Evolutionary conservation across 2,113 vertebrate genomes (phyloP).

Genomic region (Pseudopodoces humilis): DNA sequence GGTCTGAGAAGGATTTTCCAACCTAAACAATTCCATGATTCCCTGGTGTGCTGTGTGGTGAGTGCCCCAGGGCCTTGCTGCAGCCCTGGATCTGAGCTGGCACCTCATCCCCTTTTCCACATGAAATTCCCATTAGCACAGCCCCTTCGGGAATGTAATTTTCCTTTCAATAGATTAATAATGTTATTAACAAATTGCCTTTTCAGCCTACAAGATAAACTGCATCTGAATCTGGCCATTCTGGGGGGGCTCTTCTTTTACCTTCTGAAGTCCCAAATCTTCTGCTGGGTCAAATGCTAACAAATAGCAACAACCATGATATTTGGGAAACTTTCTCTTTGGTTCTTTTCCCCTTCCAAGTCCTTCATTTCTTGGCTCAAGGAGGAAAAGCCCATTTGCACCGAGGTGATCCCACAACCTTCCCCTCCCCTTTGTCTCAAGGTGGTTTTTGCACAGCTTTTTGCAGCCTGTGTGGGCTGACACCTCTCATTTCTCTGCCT

Average conservation of each 20-base stretch:
- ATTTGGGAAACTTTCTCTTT: not conserved
- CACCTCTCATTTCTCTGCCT: slow-evolving; percentile 12
- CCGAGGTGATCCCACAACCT: not conserved
- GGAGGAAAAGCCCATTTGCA: not conserved
- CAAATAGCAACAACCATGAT: not conserved
- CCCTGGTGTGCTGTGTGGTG: too few species aligned
- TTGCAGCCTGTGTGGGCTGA: not conserved
- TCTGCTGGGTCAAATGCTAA: not conserved
- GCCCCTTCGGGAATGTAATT: not conserved
- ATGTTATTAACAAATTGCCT: not conserved
- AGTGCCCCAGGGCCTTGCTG: not conserved
- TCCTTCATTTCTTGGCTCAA: not conserved
- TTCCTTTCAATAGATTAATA: not conserved
- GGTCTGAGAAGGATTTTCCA: not conserved
- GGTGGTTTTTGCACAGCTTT: not conserved
- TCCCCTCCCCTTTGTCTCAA: not conserved
- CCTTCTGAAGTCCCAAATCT: not conserved
- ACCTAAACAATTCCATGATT: accelerated
- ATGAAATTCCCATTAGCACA: not conserved
- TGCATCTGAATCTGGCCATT: not conserved
- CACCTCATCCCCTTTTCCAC: not conserved
- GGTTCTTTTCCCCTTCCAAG: not conserved
- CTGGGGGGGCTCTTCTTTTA: not conserved
- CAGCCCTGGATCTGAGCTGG: not conserved
- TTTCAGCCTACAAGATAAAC: not conserved